A percentile compares a stretch with the other conserved stretches of the same genome.
Conservation (phyloP, 2,113 vertebrate genomes). For the Arvicanthis niloticus region DNA sequence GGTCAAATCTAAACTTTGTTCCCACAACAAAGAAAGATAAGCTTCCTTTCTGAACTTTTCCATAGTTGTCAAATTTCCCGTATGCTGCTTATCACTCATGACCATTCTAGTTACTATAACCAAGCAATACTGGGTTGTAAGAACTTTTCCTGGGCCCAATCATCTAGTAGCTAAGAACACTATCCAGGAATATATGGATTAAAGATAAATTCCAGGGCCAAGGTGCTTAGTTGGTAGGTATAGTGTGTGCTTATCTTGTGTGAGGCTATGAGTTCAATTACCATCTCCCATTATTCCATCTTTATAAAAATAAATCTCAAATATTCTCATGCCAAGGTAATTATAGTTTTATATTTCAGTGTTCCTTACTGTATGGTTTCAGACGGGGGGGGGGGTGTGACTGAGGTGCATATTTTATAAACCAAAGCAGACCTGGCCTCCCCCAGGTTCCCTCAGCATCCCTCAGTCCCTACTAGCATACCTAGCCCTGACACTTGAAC, state of each 20-base stretch:
- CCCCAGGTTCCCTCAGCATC: too few species aligned
- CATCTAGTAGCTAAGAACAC: background rate
- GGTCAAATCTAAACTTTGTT: background rate
- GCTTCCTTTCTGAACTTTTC: background rate
- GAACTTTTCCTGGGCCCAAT: background rate
- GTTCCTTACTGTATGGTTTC: background rate
- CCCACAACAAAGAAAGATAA: background rate
- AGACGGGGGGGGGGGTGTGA: too few species aligned
- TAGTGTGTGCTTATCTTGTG: background rate
- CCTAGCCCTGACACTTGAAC: too few species aligned
- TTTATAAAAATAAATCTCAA: slow-evolving; percentile 21
- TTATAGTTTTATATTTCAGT: background rate
- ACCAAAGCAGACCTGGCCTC: too few species aligned
- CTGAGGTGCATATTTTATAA: too few species aligned
- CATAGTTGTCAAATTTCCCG: background rate
- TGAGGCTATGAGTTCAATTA: background rate
- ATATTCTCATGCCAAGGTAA: background rate
- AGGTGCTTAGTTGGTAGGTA: background rate
- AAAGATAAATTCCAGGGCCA: background rate
- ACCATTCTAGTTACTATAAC: background rate
- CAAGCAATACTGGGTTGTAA: background rate
- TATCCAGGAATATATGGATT: background rate
- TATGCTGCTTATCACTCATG: background rate
- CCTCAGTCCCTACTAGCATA: too few species aligned
- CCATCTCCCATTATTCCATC: background rate